These are phyloP conservation scores for Elegia similella DNA, from an alignment of 2,888 invertebrate species.

Conservation along the genomic window DNA sequence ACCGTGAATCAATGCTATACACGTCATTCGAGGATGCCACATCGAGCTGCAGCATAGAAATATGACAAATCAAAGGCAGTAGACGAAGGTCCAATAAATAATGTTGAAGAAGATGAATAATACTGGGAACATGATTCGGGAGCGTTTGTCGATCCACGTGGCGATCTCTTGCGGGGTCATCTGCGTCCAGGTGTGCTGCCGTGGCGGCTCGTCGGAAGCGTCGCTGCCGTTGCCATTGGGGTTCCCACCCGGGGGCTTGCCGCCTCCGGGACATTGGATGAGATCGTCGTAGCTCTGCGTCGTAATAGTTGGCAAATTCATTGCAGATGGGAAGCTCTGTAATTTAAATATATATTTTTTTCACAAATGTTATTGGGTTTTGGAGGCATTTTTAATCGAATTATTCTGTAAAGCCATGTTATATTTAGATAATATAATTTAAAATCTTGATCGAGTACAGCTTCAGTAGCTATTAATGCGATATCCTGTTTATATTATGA, in stretches of 20 bases:
- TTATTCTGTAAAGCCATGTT: no score
- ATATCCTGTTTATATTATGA: no score
- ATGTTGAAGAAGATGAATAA: constrained; percentile 90
- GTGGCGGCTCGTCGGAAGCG: constrained; percentile 60
- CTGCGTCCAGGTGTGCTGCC: constrained; percentile 85
- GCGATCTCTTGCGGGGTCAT: constrained; percentile 95
- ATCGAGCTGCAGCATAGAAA: not conserved
- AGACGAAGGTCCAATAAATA: constrained; percentile 90
- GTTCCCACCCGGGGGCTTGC: constrained; percentile 36
- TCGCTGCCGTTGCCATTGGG: constrained; percentile 55
- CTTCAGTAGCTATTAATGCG: no score
- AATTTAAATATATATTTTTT: constrained; percentile 29
- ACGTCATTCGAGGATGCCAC: not conserved
- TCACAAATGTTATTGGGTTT: no score
- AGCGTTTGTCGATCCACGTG: constrained; percentile 92
- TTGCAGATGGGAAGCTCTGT: constrained; percentile 84
- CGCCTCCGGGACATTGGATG: constrained; percentile 43
- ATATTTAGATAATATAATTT: no score
- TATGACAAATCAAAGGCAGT: constrained; percentile 60
- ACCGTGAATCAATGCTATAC: constrained; percentile 32
- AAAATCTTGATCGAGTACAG: no score
- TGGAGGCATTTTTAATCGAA: not conserved
- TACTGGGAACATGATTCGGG: constrained; percentile 88
- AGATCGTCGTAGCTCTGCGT: constrained; percentile 85
- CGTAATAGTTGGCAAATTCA: constrained; percentile 86